phyloP scores from a whole-genome alignment of 1,140 invertebrate species.

The Diachasmimorpha longicaudata region DNA sequence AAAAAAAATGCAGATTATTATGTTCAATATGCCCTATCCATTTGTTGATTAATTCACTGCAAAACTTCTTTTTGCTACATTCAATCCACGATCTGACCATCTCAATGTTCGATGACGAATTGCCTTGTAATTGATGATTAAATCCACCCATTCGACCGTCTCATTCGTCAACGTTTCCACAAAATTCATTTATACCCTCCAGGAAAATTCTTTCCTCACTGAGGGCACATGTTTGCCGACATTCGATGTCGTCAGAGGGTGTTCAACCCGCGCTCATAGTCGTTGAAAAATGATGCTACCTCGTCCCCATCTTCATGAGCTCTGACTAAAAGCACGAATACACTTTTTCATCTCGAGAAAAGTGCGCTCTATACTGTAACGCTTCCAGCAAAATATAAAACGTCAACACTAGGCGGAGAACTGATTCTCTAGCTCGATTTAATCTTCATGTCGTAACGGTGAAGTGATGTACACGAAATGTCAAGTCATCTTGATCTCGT shows the following conservation, averaged over 20 bases:
- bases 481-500: too few species aligned
- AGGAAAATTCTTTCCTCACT: not conserved
- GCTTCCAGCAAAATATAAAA: not conserved
- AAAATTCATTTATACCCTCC: not conserved
- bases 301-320: slow-evolving; percentile 34
- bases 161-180: not conserved
- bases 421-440: not conserved
- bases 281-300: slow-evolving; percentile 57
- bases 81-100: too few species aligned
- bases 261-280: slow-evolving; percentile 20
- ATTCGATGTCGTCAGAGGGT: slow-evolving; percentile 52
- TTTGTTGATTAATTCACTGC: too few species aligned
- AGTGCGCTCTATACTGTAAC: slow-evolving; percentile 29
- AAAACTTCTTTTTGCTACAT: too few species aligned
- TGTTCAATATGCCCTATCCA: too few species aligned
- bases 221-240: slow-evolving; percentile 36
- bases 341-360: slow-evolving; percentile 42
- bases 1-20: too few species aligned
- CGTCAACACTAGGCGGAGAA: not conserved
- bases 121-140: not conserved
- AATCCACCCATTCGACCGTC: not conserved
- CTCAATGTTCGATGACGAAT: too few species aligned
- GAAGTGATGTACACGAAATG: too few species aligned
- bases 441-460: not conserved
- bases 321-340: slow-evolving; percentile 48